Base-by-base conservation (phyloP, 1,140 invertebrate genomes). In the Gryllus bimaculatus region DNA sequence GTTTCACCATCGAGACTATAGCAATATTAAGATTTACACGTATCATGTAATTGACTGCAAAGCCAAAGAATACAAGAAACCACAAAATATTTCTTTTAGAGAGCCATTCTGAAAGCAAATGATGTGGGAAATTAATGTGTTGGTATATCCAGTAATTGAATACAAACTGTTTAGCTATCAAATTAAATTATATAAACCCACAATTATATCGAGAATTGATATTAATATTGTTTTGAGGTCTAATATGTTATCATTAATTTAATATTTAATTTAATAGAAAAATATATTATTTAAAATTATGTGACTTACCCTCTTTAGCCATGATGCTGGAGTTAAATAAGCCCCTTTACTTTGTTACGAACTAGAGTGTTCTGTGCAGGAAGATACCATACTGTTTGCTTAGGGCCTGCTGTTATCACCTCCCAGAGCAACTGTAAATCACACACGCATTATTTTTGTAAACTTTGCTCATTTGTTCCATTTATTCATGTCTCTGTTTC, bases 21-120 rank as follows among this genome's bases (percentile, higher is more conserved):
- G 93, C 93, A n/a, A 96, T 91, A 82, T 93, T 95, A 18, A 96
- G 85, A 84, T 95, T 95, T 21, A 94, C 92, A 39, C 94, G 87
- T 78, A 95, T 87, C 86, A 94, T 93, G 83, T 96, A 96, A 81
- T 95, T 92, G 48, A 93, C 89, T 5, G 89, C 90, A 80, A 94
- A 93, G 8, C 93, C 93, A 79, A 88, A 87, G 82, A 95, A 95
- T 1, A 90, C 88, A 81, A 92, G 82, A 79, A 89, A 86, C 91
- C 91, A 92, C 8, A 92, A 83, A 15, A 92, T 87, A 49, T 84
- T 82, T 78, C 87, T 1, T 66, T 66, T 66, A 66, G 54, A 66
- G 54, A 66, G 54, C 54, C 54, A 66, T 13, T 66, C 54, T 66
- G 54, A 66, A 66, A 66, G 10, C 3, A 66, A 66, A 66, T 13